Percentiles rank a stretch among this genome's conserved stretches.
Conservation (phyloP, 1,140 invertebrate genomes). For the Heliconius hermathena region DNA sequence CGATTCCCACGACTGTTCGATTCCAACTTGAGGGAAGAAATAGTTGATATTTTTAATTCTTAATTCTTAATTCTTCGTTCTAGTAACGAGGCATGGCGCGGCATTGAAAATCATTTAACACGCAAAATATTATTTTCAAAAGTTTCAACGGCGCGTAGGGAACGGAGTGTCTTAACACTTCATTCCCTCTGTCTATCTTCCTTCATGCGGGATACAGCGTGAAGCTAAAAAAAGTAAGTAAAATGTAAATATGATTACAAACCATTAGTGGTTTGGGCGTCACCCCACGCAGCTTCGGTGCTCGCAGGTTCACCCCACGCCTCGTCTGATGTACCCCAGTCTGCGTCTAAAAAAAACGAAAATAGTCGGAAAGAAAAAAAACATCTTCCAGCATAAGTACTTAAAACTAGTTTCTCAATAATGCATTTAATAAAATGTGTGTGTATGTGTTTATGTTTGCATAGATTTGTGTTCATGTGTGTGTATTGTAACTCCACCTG, state of each 20-base stretch:
- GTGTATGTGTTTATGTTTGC: too few relatives aligned
- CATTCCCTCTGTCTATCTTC: neutral
- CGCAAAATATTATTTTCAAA: too few relatives aligned
- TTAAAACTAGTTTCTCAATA: neutral
- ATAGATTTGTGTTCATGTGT: too few relatives aligned
- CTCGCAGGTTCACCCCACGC: constrained; percentile 57
- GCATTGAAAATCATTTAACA: too few relatives aligned
- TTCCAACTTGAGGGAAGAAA: neutral
- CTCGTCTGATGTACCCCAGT: constrained; percentile 70
- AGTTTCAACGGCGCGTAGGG: too few relatives aligned
- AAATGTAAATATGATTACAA: neutral
- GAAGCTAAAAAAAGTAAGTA: too few relatives aligned
- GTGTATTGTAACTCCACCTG: too few relatives aligned
- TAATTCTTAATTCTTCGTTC: neutral
- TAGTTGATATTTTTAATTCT: neutral
- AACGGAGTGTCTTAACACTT: neutral
- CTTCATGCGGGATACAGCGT: too few relatives aligned
- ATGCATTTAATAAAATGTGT: too few relatives aligned
- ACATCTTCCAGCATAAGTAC: neutral
- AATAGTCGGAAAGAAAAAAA: neutral
- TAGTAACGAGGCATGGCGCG: too few relatives aligned
- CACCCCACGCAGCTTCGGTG: constrained; percentile 58
- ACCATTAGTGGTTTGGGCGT: constrained; percentile 56
- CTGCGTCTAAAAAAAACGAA: constrained; percentile 46
- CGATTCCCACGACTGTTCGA: too few relatives aligned